Evolutionary conservation across 2,797 vertebrate species (phyloP), one percentile per base, ranked within the genome.

Genomic region (Poeciliopsis paucimaculata): DNA sequence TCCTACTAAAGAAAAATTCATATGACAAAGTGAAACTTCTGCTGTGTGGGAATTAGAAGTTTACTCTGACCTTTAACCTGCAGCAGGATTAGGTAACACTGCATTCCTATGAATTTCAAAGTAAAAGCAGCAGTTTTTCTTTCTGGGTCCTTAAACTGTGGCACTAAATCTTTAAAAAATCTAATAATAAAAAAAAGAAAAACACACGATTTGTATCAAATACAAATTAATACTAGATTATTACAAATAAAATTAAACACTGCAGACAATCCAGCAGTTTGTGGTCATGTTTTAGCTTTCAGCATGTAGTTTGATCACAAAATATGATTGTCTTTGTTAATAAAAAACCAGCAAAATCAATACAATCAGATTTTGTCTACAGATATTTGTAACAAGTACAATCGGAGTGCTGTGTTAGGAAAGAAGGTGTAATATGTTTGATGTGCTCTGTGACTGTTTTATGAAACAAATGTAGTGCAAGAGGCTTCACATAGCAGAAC

Each of bases 351-450:
- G 41, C 8, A 12, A 71, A n/a, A 15, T 46, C 4, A 68, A 49
- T 73, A 1, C 28, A 47, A 57, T 79, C n/a, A 1, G 72, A 18
- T 62, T 36, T 76, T 36, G 8, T 28, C 23, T 16, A 71, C 31
- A 77, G 70, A 72, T 76, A 57, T 47, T 6, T 80, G 75, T 73
- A 74, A 71, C 64, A 34, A 18, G 15, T 26, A 73, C 53, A 75
- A 81, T 2, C 77, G 77, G 82, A 85, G 83, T 89, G 88, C 72
- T 5, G 18, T 23, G 26, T 41, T 57, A 45, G 11, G 49, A 51
- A 51, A 16, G 28, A 15, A 66, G 39, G 34, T 68, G 26, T 23
- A 68, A 26, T 68, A 46, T 1, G 41, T 28, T 45, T 15, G 41
- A 71, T 71, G 23, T 45, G 68, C 68, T 68, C 20, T 9, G 36